phyloP scores from a whole-genome alignment of 2,113 vertebrate genomes.

The Grammomys surdaster region DNA sequence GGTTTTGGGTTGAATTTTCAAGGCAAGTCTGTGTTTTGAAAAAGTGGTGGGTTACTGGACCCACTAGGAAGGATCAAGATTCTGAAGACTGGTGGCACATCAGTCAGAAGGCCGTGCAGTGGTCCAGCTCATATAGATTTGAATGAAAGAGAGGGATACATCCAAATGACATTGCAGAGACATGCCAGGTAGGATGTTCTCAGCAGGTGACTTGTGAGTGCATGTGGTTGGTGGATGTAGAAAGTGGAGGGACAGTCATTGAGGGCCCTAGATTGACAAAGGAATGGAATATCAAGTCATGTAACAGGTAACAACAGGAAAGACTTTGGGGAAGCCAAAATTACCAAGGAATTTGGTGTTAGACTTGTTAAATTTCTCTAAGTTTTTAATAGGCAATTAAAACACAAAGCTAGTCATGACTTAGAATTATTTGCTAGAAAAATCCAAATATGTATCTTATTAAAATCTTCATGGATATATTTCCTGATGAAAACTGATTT shows the following conservation, averaged over 20 bases:
- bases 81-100: slow-evolving; percentile 7
- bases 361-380: slow-evolving; percentile 11
- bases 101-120: not conserved
- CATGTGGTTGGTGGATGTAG: not conserved
- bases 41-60: not conserved
- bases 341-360: slow-evolving; percentile 25
- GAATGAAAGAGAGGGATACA: not conserved
- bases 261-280: slow-evolving; percentile 13
- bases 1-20: slow-evolving; percentile 26
- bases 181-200: not conserved
- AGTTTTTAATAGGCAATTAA: slow-evolving; percentile 38
- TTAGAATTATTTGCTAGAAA: slow-evolving; percentile 48
- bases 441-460: slow-evolving; percentile 34
- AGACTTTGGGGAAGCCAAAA: slow-evolving; percentile 4
- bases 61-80: not conserved
- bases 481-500: not conserved
- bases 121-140: not conserved
- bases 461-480: slow-evolving; percentile 45
- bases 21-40: slow-evolving; percentile 41
- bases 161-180: not conserved
- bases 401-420: slow-evolving; percentile 25
- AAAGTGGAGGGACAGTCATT: not conserved
- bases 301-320: not conserved
- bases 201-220: not conserved
- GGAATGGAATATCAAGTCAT: not conserved